Conservation (phyloP, 2,797 vertebrate genomes). For the Champsocephalus gunnari region DNA sequence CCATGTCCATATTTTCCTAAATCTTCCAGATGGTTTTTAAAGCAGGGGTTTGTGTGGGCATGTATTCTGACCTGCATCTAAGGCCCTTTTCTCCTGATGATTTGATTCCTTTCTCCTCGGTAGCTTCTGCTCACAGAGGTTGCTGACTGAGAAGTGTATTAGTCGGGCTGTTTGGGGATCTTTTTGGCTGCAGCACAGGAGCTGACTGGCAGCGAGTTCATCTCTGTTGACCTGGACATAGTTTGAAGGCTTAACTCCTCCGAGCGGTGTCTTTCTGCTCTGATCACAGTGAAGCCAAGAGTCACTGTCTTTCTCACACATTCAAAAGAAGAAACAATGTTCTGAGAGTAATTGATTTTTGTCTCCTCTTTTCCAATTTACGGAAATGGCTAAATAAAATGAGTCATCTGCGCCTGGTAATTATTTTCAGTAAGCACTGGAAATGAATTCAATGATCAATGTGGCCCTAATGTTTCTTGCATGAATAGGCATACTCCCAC, state of each 20-base stretch:
- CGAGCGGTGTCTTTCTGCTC: slow-evolving; percentile 53
- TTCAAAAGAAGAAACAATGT: slow-evolving; percentile 52
- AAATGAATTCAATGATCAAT: slow-evolving; percentile 73
- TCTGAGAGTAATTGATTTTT: slow-evolving; percentile 55
- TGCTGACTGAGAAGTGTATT: slow-evolving; percentile 21
- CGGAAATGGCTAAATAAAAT: slow-evolving; percentile 67
- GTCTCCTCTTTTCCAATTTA: slow-evolving; percentile 58
- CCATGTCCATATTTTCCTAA: slow-evolving; percentile 9
- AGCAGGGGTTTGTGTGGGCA: slow-evolving; percentile 20
- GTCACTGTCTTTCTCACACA: slow-evolving; percentile 49
- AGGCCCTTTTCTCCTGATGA: slow-evolving; percentile 15
- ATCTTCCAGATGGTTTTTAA: slow-evolving; percentile 37
- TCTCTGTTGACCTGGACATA: slow-evolving; percentile 57
- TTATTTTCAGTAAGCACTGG: slow-evolving; percentile 61
- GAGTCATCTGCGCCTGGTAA: slow-evolving; percentile 62
- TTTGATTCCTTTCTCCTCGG: slow-evolving; percentile 19
- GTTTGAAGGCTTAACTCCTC: slow-evolving; percentile 55
- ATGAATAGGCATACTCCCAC: slow-evolving; percentile 63
- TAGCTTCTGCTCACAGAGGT: slow-evolving; percentile 27
- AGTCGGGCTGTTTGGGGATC: slow-evolving; percentile 16
- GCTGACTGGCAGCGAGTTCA: slow-evolving; percentile 15
- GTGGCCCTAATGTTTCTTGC: slow-evolving; percentile 62
- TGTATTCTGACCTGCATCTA: slow-evolving; percentile 15
- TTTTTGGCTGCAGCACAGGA: slow-evolving; percentile 31
- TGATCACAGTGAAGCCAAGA: slow-evolving; percentile 60